Base-by-base conservation (phyloP, 2,113 vertebrate genomes). In the Murina feae region DNA sequence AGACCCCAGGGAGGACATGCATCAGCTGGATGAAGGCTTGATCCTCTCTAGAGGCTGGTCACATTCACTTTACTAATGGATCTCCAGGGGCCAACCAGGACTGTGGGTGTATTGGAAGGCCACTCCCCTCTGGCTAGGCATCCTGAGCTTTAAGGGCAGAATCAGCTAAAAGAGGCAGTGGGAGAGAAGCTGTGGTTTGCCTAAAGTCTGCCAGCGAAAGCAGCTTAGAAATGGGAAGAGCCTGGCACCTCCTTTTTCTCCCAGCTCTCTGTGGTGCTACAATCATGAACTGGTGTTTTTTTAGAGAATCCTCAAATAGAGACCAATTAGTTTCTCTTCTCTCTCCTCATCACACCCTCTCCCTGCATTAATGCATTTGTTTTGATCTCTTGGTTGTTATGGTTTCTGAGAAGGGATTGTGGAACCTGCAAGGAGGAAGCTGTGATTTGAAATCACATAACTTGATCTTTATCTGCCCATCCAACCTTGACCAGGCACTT, bases 231-330 rank as follows among this genome's bases (percentile, higher is more conserved):
- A 4, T 7, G 9, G 21, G 14, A 60, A 71, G 42, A 75, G 7
- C 9, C 11, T 18, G n/a, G 9, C 1, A 1, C 4, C 25, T 32
- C 44, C 25, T 13, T 18, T 20, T 37, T 39, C 74, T 65, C 30
- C 11, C 21, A 58, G 65, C 66, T 69, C 37, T 47, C 76, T 58
- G 53, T 3, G 1, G 37, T 23, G 37, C 42, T 75, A 49, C 94
- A 89, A 86, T 76, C 72, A 35, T 9, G 58, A 96, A 90, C 75
- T 37, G 96, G 94, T 97, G 92, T 76, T 97, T 83, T 83, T 39
- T 16, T 6, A 1, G 51, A 42, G 90, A 96, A 42, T 97, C 96
- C 97, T 97, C 88, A 55, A 21, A 21, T 55, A 21, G 53, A 55
- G 53, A 21, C 53, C 53, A 55, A 14, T 92, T 93, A 96, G 63